Evolutionary conservation across 2,797 vertebrate species (phyloP).

Genomic region (Hoplostethus atlanticus): DNA sequence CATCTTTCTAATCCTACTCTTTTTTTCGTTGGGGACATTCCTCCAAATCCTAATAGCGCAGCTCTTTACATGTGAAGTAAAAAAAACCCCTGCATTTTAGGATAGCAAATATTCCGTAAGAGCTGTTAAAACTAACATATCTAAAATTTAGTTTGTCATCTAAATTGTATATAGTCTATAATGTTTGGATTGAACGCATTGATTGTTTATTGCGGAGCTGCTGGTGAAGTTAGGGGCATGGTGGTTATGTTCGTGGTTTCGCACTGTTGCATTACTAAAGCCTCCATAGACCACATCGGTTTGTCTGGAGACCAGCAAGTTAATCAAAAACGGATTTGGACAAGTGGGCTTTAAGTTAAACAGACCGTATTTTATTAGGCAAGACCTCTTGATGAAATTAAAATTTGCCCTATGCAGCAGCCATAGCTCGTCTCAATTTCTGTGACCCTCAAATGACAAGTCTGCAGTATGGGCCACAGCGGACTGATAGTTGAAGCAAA

Average conservation of each 20-base stretch:
- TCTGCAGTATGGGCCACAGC: conserved; percentile 14
- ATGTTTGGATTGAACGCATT: conserved; percentile 11
- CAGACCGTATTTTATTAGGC: conserved; percentile 54
- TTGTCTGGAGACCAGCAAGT: conserved; percentile 74
- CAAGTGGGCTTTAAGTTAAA: conserved; percentile 72
- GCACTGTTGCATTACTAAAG: conserved; percentile 74
- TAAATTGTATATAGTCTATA: neutral
- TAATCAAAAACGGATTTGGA: conserved; percentile 84
- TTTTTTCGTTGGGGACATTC: too few relatives aligned
- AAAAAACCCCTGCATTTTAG: neutral
- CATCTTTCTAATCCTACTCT: too few relatives aligned
- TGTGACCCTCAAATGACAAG: conserved; percentile 36
- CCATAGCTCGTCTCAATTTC: conserved; percentile 23
- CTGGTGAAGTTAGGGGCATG: conserved; percentile 55
- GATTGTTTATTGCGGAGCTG: conserved; percentile 35
- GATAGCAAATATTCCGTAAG: neutral
- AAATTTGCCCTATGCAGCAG: conserved; percentile 31
- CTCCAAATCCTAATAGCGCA: too few relatives aligned
- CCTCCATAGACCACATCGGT: conserved; percentile 72
- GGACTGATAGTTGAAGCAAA: conserved; percentile 29
- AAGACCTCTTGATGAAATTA: conserved; percentile 55
- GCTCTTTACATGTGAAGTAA: conserved; percentile 1
- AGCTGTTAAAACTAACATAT: neutral
- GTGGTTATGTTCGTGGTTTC: conserved; percentile 73
- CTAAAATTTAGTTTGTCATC: neutral